phyloP scores from a whole-genome alignment of 2,888 invertebrate genomes.

The Stegophylla sp. region DNA sequence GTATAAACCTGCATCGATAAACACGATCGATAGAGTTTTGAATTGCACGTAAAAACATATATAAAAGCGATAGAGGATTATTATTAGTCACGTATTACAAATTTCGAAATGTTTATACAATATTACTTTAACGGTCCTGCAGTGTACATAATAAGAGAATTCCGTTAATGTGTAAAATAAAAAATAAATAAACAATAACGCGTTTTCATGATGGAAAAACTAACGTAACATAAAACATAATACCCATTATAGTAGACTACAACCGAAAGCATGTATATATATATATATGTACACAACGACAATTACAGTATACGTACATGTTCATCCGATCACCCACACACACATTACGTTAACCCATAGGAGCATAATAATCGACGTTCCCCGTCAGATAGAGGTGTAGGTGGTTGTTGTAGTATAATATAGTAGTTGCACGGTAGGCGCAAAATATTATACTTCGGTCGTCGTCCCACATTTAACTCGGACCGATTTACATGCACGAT shows the following conservation, averaged over 20 bases:
- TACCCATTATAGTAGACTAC: constrained; percentile 6
- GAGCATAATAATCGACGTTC: constrained; percentile 26
- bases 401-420: neutral
- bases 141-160: constrained; percentile 3
- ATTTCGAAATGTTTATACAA: neutral
- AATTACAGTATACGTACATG: neutral
- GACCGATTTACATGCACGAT: constrained; percentile 24
- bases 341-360: constrained; percentile 3
- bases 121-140: constrained; percentile 26
- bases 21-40: neutral
- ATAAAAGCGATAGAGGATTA: constrained; percentile 17
- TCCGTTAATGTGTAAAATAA: neutral
- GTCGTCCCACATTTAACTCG: constrained; percentile 4
- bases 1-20: neutral
- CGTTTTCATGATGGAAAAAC: neutral
- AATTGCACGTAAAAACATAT: constrained; percentile 29
- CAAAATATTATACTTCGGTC: no score
- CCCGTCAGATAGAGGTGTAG: neutral
- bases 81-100: constrained; percentile 46
- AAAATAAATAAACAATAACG: neutral
- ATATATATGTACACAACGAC: no score
- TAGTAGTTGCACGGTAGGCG: neutral
- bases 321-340: neutral
- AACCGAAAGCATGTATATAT: neutral
- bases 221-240: neutral